phyloP scores from a whole-genome alignment of 2,888 invertebrate genomes.

The Drosophila helvetica region DNA sequence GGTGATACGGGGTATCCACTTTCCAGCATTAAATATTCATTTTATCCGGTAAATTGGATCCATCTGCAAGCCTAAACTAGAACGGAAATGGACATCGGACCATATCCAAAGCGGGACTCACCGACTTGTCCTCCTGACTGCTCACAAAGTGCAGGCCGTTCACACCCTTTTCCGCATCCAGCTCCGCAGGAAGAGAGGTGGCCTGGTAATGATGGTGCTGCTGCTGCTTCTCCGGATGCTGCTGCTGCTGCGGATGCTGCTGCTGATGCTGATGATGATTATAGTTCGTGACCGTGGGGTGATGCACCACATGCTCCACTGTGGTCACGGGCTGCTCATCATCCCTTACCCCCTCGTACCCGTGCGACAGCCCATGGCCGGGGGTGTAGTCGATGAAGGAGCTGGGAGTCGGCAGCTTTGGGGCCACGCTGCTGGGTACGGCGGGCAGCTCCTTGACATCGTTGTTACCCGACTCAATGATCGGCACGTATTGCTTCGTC shows the following conservation, averaged over 20 bases:
- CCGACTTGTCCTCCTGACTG: constrained; percentile 53
- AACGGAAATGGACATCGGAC: neutral
- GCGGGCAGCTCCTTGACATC: constrained; percentile 48
- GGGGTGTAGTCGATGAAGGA: constrained; percentile 65
- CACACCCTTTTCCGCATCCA: constrained; percentile 42
- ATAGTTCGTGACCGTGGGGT: constrained; percentile 42
- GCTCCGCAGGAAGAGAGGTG: constrained; percentile 55
- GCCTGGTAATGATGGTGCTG: constrained; percentile 21
- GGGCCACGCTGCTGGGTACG: constrained; percentile 8
- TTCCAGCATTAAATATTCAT: constrained; percentile 6
- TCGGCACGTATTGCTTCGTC: constrained; percentile 79
- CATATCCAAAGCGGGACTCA: constrained; percentile 36
- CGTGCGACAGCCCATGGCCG: constrained; percentile 78
- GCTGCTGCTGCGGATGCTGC: constrained; percentile 11
- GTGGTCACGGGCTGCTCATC: constrained; percentile 44
- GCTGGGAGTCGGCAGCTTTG: constrained; percentile 63
- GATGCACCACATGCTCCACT: constrained; percentile 65
- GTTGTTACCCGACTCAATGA: constrained; percentile 74
- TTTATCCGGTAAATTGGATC: neutral
- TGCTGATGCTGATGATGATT: constrained; percentile 8
- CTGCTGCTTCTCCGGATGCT: neutral
- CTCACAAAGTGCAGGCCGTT: constrained; percentile 53
- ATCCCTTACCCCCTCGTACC: constrained; percentile 73
- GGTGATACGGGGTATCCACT: neutral
- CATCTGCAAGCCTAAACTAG: neutral